Base-by-base conservation (phyloP, 2,797 vertebrate species). In the Arrhamphus sclerolepis region DNA sequence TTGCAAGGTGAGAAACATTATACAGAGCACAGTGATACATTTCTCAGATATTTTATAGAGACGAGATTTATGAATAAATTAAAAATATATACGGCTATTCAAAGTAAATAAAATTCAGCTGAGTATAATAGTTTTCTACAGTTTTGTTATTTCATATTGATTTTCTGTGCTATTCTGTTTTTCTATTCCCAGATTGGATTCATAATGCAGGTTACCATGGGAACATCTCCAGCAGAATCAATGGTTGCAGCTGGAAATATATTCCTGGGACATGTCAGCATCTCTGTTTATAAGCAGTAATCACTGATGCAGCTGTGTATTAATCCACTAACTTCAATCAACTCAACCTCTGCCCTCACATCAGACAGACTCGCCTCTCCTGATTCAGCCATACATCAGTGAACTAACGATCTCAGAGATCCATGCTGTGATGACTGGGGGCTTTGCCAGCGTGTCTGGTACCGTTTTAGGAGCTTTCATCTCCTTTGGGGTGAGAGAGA, bases 241-340 rank as follows among this genome's bases (percentile, higher is more conserved):
- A 68, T 95, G 56, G 93, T 93, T 79, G 93, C 95, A 82, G 93
- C 95, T 0, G 93, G 93, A 71, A 95, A 95, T 75, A 92, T 97
- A 87, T 96, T 97, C 78, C 77, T 96, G 31, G 94, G 95, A 68
- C 91, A 91, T 82, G 94, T 97, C 51, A 65, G 41, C 38, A 50
- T 40, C 26, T 43, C 19, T 49, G 47, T 58, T 5, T 46, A 49
- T 20, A 26, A 63, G 16, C 3, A 59, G 29, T n/a, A 63, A 60
- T 51, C 26, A 21, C 10, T 48, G 1, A 46, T 53, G 6, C 17
- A 6, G 41, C 31, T 1, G 22, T 46, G 26, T 4, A 2, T 52
- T 18, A 52, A 42, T 52, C 17, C 2, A 38, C 6, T 17, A 3
- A 13, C 40, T 8, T 39, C 17, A 58, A 56, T 42, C 2, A 56